A percentile compares a stretch with the other conserved stretches of the same genome.
Evolutionary conservation across 1,140 invertebrate species (phyloP).

Genomic region (Muscidifurax raptorellus): DNA sequence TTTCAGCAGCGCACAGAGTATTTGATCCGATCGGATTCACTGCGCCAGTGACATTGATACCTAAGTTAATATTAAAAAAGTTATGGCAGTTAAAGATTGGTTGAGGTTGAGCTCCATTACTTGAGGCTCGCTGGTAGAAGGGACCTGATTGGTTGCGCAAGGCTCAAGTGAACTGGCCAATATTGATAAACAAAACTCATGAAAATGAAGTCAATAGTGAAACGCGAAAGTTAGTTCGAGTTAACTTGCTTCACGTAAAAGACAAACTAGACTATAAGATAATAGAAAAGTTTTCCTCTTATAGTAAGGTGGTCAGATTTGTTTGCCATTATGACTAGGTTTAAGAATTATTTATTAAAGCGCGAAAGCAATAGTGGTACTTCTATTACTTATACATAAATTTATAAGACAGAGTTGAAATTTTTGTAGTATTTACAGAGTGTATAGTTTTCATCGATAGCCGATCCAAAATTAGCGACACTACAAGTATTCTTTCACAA

Average conservation of each 20-base stretch:
- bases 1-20: constrained; percentile 55
- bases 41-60: constrained; percentile 50
- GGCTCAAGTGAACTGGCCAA: constrained; percentile 56
- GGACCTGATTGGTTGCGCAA: constrained; percentile 64
- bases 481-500: background rate
- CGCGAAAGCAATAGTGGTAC: constrained; percentile 37
- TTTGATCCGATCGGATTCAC: constrained; percentile 60
- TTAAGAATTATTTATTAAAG: constrained; percentile 54
- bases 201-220: constrained; percentile 49
- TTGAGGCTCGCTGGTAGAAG: constrained; percentile 68
- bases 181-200: constrained; percentile 25
- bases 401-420: background rate
- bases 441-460: background rate
- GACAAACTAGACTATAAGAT: background rate
- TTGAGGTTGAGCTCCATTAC: constrained; percentile 59
- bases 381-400: background rate
- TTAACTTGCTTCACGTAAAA: background rate
- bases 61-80: constrained; percentile 55
- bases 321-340: background rate
- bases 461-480: background rate
- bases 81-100: constrained; percentile 49
- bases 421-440: background rate
- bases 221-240: constrained; percentile 47
- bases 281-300: constrained; percentile 9
- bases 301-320: background rate